Conservation (phyloP, 2,888 invertebrate species). For the Octonoba sinensis region DNA sequence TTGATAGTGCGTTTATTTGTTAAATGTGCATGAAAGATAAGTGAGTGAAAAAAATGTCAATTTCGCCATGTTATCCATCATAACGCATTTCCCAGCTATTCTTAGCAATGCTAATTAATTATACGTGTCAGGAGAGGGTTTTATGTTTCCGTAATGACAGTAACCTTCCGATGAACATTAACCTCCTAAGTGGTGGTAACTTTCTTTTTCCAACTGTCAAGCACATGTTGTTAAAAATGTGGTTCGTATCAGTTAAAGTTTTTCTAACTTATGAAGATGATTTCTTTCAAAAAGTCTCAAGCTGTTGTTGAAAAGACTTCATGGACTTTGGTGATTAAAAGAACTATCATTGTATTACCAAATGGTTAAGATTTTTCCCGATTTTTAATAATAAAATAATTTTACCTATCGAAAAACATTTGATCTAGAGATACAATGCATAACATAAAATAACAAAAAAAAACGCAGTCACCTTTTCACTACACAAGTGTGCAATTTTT, state of each 20-base stretch:
- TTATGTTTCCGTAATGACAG: conserved; percentile 39
- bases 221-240: not conserved
- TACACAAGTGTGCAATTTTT: too few relatives aligned
- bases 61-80: conserved; percentile 43
- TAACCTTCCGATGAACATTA: conserved; percentile 44
- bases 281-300: not conserved
- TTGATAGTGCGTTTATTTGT: conserved; percentile 49
- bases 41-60: conserved; percentile 35
- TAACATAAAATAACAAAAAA: too few relatives aligned
- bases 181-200: conserved; percentile 8
- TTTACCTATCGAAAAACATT: too few relatives aligned
- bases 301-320: too few relatives aligned
- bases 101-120: conserved; percentile 45
- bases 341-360: too few relatives aligned
- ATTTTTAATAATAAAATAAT: too few relatives aligned
- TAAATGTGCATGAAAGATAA: conserved; percentile 39
- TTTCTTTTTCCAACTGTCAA: not conserved
- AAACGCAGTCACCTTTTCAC: too few relatives aligned
- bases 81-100: conserved; percentile 42
- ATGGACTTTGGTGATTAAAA: too few relatives aligned
- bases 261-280: not conserved
- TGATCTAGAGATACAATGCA: too few relatives aligned
- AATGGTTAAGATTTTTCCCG: too few relatives aligned
- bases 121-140: conserved; percentile 28
- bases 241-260: not conserved